Evolutionary conservation across 1,140 invertebrate genomes (phyloP).

Genomic region (Diorhabda carinulata): DNA sequence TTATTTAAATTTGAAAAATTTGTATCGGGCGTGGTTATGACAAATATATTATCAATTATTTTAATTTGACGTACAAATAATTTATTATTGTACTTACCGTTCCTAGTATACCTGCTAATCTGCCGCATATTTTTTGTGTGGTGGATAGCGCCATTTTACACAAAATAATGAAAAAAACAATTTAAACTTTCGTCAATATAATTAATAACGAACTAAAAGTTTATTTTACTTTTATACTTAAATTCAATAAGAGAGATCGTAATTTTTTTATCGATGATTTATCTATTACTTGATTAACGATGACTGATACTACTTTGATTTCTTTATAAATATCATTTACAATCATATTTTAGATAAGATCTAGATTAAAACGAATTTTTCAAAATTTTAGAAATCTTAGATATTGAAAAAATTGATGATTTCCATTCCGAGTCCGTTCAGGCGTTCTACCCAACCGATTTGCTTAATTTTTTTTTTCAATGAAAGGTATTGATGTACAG

Average conservation of each 20-base stretch:
- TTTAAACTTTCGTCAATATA: background rate
- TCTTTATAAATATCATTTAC: background rate
- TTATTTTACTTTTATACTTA: background rate
- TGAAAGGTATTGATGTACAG: no score
- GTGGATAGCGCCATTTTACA: conserved; percentile 8
- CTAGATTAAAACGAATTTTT: background rate
- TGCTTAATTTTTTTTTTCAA: background rate
- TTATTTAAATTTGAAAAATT: conserved; percentile 4
- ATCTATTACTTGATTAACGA: background rate
- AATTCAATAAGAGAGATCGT: background rate
- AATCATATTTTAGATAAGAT: background rate
- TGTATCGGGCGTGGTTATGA: background rate
- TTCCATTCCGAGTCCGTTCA: no score
- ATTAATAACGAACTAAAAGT: background rate
- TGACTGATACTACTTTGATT: background rate
- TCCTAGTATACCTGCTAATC: conserved; percentile 17
- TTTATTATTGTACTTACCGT: conserved; percentile 16
- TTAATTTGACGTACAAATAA: background rate
- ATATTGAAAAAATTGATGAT: background rate
- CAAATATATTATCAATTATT: background rate
- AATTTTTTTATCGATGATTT: background rate
- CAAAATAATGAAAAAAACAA: background rate
- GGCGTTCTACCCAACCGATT: background rate
- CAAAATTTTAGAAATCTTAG: background rate
- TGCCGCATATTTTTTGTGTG: background rate